Evolutionary conservation across 1,140 invertebrate species (phyloP), one percentile per base, ranked within the genome.

Genomic region (Nymphalis io): DNA sequence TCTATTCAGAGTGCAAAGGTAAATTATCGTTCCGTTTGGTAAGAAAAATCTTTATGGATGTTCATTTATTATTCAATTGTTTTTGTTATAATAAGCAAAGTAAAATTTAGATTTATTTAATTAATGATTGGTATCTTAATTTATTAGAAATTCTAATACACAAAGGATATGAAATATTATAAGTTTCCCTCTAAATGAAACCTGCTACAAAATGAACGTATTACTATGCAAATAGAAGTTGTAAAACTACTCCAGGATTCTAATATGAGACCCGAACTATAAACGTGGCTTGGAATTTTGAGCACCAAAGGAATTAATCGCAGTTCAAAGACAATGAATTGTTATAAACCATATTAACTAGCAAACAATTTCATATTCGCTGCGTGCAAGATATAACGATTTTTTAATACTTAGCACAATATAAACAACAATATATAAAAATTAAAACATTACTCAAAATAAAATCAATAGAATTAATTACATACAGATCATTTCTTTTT

Each of bases 191-290:
- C 33, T 39, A 38, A 59, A 59, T 59, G 57, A 55, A 21, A 27
- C 48, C 58, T 62, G 16, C 16, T 27, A 10, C 46, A 20, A 63
- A 63, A 68, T 68, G 46, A 68, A 38, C 33, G 51, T 27, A 68
- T 68, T 68, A 68, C 18, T 60, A 68, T 60, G 65, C 40, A 68
- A 68, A 68, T 68, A 60, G 46, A 38, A 11, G 58, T 60, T 68
- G n/a, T 18, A 20, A 68, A 44, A 39, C 66, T 60, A 16, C 27
- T 27, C 44, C n/a, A 63, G 61, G n/a, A 16, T 60, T 42, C 20
- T 12, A 33, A 48, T 55, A 46, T 27, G 42, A 18, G 38, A 48
- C 42, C 5, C 42, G 3, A 11, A 40, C 58, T 16, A 18, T 48
- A 68, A 60, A 51, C 23, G 27, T 20, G 42, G 27, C n/a, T 53